phyloP scores from a whole-genome alignment of 2,888 invertebrate species.

The Salpingus planirostris region DNA sequence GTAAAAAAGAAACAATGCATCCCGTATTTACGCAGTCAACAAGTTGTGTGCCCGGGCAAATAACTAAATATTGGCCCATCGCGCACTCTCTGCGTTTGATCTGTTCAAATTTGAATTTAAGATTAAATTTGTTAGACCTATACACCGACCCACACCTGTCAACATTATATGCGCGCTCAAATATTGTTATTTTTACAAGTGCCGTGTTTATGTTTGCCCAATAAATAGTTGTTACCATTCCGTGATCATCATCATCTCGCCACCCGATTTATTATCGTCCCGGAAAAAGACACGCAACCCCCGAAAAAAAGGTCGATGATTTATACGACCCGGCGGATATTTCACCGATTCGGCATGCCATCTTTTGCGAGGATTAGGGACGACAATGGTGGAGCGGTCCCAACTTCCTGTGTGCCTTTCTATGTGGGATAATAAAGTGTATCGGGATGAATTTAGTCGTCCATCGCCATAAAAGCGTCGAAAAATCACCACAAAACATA shows the following conservation, averaged over 20 bases:
- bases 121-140: constrained; percentile 43
- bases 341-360: neutral
- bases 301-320: neutral
- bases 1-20: constrained; percentile 40
- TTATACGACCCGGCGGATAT: neutral
- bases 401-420: too few species aligned
- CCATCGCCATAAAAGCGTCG: too few species aligned
- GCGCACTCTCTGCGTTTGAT: constrained; percentile 40
- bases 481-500: too few species aligned
- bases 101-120: constrained; percentile 45
- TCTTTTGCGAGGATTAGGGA: too few species aligned
- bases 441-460: too few species aligned
- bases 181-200: constrained; percentile 40
- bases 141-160: constrained; percentile 41
- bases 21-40: constrained; percentile 43
- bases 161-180: constrained; percentile 39
- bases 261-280: too few species aligned
- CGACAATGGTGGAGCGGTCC: too few species aligned
- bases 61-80: constrained; percentile 44
- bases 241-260: too few species aligned
- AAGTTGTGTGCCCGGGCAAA: constrained; percentile 42
- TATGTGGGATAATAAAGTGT: too few species aligned
- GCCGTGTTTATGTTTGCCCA: constrained; percentile 32
- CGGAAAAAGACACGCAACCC: too few species aligned
- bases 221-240: constrained; percentile 24